Evolutionary conservation across 2,113 vertebrate genomes (phyloP), one percentile per base, ranked within the genome.

Genomic region (Alaudala cheleensis): DNA sequence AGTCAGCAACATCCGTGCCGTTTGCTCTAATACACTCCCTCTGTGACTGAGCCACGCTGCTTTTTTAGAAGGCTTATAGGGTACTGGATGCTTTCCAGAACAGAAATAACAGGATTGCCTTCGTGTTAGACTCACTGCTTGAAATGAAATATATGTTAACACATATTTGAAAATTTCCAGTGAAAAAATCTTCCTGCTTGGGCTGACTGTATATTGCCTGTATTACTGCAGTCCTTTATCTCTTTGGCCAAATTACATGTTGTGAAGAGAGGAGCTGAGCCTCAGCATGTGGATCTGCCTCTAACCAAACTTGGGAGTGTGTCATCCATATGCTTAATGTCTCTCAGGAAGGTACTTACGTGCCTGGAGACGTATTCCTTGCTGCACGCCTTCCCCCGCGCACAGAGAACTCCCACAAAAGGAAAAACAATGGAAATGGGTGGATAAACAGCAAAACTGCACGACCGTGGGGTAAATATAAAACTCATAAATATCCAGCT

Each of bases 401-500:
- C 4, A 1, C 1, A 0, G 67, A 88, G 31, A 40, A 4, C 60
- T 57, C 80, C 88, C 53, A 39, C 69, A 8, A 34, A 88, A 86
- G 82, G 64, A 77, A 56, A 71, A 88, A 54, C 90, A 71, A 64
- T 4, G 60, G 79, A 28, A 94, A 94, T 26, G 1, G 24, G 74
- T n/a, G 61, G 72, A 73, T 88, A 88, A 93, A 84, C 69, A 88
- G 49, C 72, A 40, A 88, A 90, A 90, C 13, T 11, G 56, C 90
- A 81, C 65, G 76, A 53, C 76, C 4, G 5, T 4, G 5, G 89
- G 90, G 95, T 82, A 95, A 98, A 97, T 97, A 96, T 95, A 98
- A 96, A 96, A 58, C 89, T 92, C 72, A 54, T 97, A 98, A 98
- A 98, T 98, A 97, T 91, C 97, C 98, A 98, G 98, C 98, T 98